phyloP scores from a whole-genome alignment of 2,888 invertebrate species.

The Xestia rhomboidea region DNA sequence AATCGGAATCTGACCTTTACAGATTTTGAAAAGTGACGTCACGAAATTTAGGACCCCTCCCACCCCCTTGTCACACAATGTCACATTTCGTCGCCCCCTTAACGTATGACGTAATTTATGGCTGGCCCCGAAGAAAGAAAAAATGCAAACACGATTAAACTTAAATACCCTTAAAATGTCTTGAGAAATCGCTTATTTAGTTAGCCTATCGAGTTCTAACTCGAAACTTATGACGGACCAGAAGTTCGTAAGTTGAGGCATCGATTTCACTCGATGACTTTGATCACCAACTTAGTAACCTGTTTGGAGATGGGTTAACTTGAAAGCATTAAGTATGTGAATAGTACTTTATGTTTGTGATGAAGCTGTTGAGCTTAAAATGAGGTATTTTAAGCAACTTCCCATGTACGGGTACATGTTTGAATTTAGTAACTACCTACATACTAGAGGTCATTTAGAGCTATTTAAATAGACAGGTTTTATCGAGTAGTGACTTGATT shows the following conservation, averaged over 20 bases:
- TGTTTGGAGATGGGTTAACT: slow-evolving; percentile 13
- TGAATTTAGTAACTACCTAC: not conserved
- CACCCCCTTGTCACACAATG: too few species aligned
- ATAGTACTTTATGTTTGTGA: not conserved
- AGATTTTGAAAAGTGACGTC: too few species aligned
- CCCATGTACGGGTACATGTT: not conserved
- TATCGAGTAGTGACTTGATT: not conserved
- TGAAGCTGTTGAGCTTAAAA: not conserved
- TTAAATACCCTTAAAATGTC: slow-evolving; percentile 6
- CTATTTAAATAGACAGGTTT: not conserved
- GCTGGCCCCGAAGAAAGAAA: too few species aligned
- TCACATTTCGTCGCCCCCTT: too few species aligned
- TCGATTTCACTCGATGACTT: slow-evolving; percentile 42
- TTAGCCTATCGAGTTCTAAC: slow-evolving; percentile 9
- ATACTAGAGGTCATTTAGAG: not conserved
- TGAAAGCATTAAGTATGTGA: slow-evolving; percentile 14
- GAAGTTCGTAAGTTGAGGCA: slow-evolving; percentile 47
- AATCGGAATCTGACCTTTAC: too few species aligned
- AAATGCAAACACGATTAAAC: slow-evolving; percentile 7
- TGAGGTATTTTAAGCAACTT: not conserved
- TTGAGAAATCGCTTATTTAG: slow-evolving; percentile 15
- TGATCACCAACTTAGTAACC: slow-evolving; percentile 41
- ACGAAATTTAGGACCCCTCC: too few species aligned
- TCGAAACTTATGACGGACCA: slow-evolving; percentile 27
- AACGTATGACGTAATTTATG: too few species aligned